phyloP scores from a whole-genome alignment of 2,797 vertebrate species.

The Sebastiscus tertius region DNA sequence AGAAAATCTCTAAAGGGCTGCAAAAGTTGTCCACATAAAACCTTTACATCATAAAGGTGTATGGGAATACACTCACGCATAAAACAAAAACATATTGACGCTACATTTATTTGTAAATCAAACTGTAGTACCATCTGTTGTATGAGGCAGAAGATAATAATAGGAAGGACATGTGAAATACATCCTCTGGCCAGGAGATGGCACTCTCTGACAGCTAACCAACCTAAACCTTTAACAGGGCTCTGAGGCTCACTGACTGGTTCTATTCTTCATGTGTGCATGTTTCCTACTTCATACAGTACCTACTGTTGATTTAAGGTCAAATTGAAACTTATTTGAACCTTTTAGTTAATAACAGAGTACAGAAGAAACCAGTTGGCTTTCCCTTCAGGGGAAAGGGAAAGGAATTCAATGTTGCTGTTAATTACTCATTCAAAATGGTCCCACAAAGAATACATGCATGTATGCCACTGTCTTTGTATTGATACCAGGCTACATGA shows the following conservation, averaged over 20 bases:
- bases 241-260: neutral
- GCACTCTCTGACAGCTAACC: conserved; percentile 39
- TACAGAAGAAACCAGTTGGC: neutral
- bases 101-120: conserved; percentile 35
- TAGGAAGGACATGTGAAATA: neutral
- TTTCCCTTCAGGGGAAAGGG: too few relatives aligned
- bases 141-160: neutral
- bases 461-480: neutral
- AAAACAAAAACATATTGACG: conserved; percentile 9
- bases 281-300: neutral
- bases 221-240: neutral
- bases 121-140: neutral
- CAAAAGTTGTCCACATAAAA: conserved; percentile 21
- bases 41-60: conserved; percentile 22
- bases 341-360: neutral
- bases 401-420: neutral
- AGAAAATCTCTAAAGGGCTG: conserved; percentile 7
- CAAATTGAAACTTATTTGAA: neutral
- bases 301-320: neutral
- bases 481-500: neutral
- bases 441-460: neutral
- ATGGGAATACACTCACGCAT: neutral
- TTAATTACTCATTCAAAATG: too few relatives aligned
- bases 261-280: neutral
- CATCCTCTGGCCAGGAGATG: conserved; percentile 53